These are phyloP conservation scores for Pitta sordida DNA, from an alignment of 2,113 vertebrate genomes.

Conservation along the genomic window DNA sequence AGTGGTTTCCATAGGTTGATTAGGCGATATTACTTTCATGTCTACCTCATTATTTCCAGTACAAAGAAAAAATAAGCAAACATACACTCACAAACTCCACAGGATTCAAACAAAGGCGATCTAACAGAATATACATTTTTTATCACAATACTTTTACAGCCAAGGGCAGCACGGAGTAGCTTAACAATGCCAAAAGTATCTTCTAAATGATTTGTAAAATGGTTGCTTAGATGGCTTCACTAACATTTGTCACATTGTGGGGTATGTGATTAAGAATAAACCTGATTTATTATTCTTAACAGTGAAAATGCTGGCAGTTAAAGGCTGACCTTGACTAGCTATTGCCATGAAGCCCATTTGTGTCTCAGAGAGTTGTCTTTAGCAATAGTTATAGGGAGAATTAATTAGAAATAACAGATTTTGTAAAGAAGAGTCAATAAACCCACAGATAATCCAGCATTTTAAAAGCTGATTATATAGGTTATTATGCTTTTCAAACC, in stretches of 20 bases:
- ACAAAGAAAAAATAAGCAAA: background rate
- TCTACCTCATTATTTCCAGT: background rate
- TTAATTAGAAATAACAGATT: constrained; percentile 60
- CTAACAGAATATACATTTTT: background rate
- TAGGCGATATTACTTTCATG: background rate
- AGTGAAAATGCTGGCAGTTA: constrained; percentile 33
- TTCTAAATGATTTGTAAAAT: constrained; percentile 2
- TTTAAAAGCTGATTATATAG: constrained; percentile 65
- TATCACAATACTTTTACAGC: background rate
- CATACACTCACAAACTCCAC: background rate
- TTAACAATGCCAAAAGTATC: constrained; percentile 9
- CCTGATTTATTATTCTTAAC: constrained; percentile 29
- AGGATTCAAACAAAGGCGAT: background rate
- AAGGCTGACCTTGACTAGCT: constrained; percentile 51
- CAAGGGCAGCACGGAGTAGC: background rate
- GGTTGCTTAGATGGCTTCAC: background rate
- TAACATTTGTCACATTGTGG: constrained; percentile 9
- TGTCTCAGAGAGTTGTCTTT: constrained; percentile 20
- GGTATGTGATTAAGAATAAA: constrained; percentile 6
- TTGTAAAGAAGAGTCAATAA: constrained; percentile 50
- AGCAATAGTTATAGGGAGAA: constrained; percentile 17
- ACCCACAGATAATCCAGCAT: constrained; percentile 43
- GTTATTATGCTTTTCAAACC: constrained; percentile 57
- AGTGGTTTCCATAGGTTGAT: background rate
- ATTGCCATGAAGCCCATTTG: constrained; percentile 30